These are phyloP conservation scores for Melinopterus prodromus DNA, from an alignment of 2,888 invertebrate genomes.

Conservation along the genomic window DNA sequence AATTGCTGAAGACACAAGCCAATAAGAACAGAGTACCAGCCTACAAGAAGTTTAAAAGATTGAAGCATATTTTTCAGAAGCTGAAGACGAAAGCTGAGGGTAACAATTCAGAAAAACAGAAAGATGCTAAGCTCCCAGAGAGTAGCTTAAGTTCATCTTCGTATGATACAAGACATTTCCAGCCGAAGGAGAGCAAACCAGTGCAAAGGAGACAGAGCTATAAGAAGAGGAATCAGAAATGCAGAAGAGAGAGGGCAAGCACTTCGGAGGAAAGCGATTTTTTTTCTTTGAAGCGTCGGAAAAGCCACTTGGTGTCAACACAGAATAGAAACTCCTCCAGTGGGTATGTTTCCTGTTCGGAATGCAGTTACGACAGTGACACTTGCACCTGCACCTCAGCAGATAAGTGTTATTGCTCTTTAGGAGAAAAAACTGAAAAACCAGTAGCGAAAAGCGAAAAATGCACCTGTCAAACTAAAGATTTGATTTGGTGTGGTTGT, in stretches of 20 bases:
- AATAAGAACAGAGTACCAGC: slow-evolving; percentile 50
- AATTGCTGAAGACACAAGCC: slow-evolving; percentile 63
- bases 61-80: slow-evolving; percentile 66
- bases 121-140: slow-evolving; percentile 59
- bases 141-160: slow-evolving; percentile 71
- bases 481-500: slow-evolving; percentile 73
- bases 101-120: slow-evolving; percentile 39
- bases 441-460: slow-evolving; percentile 59
- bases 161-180: slow-evolving; percentile 69
- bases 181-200: slow-evolving; percentile 62
- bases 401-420: slow-evolving; percentile 87
- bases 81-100: slow-evolving; percentile 44
- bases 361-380: slow-evolving; percentile 86
- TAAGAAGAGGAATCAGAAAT: slow-evolving; percentile 47
- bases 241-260: slow-evolving; percentile 50
- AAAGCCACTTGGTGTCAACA: slow-evolving; percentile 41
- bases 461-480: slow-evolving; percentile 71
- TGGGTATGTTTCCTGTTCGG: slow-evolving; percentile 86
- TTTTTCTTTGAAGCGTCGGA: slow-evolving; percentile 56
- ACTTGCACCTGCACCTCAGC: slow-evolving; percentile 79
- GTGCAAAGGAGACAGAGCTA: slow-evolving; percentile 50
- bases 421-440: slow-evolving; percentile 64
- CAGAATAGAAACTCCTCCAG: slow-evolving; percentile 62
- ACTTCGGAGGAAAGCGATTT: slow-evolving; percentile 63
- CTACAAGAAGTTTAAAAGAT: slow-evolving; percentile 54